phyloP scores from a whole-genome alignment of 2,113 vertebrate species.

The Dermatemys mawii region DNA sequence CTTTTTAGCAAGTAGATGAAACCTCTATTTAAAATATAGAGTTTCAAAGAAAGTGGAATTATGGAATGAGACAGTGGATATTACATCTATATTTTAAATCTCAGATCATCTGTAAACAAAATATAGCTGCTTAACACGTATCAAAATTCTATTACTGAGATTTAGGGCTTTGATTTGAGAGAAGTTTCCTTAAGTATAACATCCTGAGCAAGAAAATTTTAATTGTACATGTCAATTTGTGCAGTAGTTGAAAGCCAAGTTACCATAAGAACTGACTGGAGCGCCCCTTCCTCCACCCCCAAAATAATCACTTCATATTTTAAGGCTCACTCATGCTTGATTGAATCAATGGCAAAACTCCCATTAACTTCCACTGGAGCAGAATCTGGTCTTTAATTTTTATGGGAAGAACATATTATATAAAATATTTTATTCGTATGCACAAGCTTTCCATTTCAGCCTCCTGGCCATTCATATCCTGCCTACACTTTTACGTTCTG shows the following conservation, averaged over 20 bases:
- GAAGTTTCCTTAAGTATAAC: neutral
- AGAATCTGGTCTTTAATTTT: neutral
- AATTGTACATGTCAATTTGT: fast-evolving
- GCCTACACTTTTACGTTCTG: neutral
- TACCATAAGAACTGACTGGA: neutral
- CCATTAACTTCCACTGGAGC: neutral
- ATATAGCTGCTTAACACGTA: neutral
- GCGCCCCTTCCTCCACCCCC: no score
- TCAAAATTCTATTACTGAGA: neutral
- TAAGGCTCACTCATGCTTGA: neutral
- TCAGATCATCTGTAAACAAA: neutral
- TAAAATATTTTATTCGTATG: neutral
- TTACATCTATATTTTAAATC: neutral
- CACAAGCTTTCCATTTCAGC: neutral
- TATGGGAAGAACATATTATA: neutral
- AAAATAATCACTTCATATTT: neutral
- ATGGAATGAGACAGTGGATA: neutral
- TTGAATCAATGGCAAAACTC: neutral
- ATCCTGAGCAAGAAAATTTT: neutral
- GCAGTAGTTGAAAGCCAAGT: neutral
- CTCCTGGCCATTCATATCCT: neutral
- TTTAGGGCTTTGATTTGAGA: neutral
- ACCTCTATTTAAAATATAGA: conserved; percentile 14
- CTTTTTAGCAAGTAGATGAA: conserved; percentile 18
- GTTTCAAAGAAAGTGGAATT: neutral